Base-by-base conservation (phyloP, 2,888 invertebrate genomes). In the Drosophila mulleri region DNA sequence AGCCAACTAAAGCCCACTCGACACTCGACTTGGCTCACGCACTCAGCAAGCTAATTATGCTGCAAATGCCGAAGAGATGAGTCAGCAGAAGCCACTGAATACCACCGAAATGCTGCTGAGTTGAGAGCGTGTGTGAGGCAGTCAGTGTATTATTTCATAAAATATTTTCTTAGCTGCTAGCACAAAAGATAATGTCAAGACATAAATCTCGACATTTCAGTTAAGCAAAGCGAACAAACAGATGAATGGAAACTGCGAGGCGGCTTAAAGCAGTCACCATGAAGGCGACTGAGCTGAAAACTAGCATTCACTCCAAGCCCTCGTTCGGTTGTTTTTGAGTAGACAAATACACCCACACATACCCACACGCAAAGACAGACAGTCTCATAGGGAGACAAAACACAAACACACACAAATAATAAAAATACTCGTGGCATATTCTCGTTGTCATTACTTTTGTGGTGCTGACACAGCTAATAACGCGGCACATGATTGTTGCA, bases 131-230 rank as follows among this genome's bases (percentile, higher is more conserved):
- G 44, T 48, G 32, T 57, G 59, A 23, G 20, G 20, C 20, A 23
- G 20, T 23, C 42, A 50, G 72, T 70, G 63, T 78, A 84, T 83
- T 89, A 88, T 89, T 89, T 82, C 85, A 89, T 89, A 88, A 88
- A 89, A 89, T 89, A 89, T 84, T 88, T 89, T 85, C 83, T 75
- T 85, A 80, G 89, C 80, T 74, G 81, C 75, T 66, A 57, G 86
- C 90, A 85, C 89, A 85, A 89, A 89, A 80, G 84, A 85, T 84
- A 89, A 88, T 77, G 88, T 83, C 88, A 89, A 84, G 88, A 85
- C 89, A 84, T 84, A 84, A 84, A 89, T 84, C 84, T 85, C 89
- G 58, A 85, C 88, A 85, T 85, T 87, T 84, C 89, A 89, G 89
- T 84, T 77, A 72, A 58, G 72, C 71, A 69, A 76, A 71, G 58